phyloP scores from a whole-genome alignment of 2,888 invertebrate species.

The Latrodectus elegans region DNA sequence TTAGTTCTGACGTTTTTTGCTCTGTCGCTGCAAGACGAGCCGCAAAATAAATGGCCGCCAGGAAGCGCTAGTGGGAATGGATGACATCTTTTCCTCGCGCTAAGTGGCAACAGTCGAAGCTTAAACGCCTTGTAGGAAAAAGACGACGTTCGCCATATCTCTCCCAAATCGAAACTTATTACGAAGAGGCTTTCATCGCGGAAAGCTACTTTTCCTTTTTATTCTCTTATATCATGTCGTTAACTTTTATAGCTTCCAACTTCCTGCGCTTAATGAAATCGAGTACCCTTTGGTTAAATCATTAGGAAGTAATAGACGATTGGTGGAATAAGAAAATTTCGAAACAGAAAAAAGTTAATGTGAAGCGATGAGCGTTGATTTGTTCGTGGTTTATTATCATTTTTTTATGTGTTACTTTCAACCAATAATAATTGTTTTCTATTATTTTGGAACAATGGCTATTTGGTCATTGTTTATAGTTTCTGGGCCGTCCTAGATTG shows the following conservation, averaged over 20 bases:
- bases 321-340: constrained; percentile 25
- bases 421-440: background rate
- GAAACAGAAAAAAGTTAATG: constrained; percentile 24
- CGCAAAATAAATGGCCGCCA: constrained; percentile 62
- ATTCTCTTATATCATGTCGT: constrained; percentile 67
- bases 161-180: constrained; percentile 68
- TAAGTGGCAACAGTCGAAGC: constrained; percentile 67
- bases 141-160: constrained; percentile 61
- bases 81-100: constrained; percentile 59
- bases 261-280: constrained; percentile 60
- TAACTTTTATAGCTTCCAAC: constrained; percentile 66
- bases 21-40: constrained; percentile 51
- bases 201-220: constrained; percentile 29
- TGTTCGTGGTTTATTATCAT: background rate
- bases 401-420: background rate
- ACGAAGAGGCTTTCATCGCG: constrained; percentile 25
- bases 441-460: background rate
- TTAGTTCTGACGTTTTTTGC: constrained; percentile 67
- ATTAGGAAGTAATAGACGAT: constrained; percentile 67
- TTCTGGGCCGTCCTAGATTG: background rate
- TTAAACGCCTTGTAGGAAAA: constrained; percentile 62
- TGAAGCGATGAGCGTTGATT: background rate
- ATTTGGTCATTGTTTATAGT: background rate
- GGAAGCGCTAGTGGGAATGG: constrained; percentile 61
- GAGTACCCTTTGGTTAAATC: constrained; percentile 65